Conservation (phyloP, 2,113 vertebrate species). For the chimpanzee (Pan troglodytes) region DNA sequence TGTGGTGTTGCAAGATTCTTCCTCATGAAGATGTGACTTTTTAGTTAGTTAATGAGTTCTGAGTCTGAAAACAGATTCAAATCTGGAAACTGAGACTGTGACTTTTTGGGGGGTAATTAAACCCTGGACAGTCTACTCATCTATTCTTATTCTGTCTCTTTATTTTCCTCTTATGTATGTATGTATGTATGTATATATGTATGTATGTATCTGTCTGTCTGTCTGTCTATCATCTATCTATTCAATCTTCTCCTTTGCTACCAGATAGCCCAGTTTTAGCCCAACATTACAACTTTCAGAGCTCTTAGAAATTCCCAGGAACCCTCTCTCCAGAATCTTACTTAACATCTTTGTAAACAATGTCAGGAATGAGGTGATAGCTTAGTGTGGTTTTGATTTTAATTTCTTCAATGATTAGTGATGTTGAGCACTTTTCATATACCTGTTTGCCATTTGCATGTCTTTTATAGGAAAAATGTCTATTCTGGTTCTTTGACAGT, state of each 20-base stretch:
- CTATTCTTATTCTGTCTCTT: background rate
- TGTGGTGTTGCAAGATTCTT: background rate
- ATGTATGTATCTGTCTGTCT: too few species aligned
- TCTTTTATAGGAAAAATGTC: too few species aligned
- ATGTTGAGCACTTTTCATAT: too few species aligned
- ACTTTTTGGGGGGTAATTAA: background rate
- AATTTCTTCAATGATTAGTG: too few species aligned
- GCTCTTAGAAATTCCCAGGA: background rate
- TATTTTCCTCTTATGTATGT: background rate
- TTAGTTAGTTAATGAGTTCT: background rate
- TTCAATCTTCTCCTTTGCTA: background rate
- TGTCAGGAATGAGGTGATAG: too few species aligned
- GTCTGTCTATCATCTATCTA: background rate
- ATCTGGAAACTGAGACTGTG: background rate
- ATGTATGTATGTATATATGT: too few species aligned
- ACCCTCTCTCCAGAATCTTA: background rate
- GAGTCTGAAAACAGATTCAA: background rate
- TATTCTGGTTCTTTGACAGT: too few species aligned
- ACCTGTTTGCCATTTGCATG: too few species aligned
- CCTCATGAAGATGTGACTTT: background rate
- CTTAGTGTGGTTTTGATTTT: too few species aligned
- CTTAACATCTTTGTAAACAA: background rate
- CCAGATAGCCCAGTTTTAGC: background rate
- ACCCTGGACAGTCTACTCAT: background rate
- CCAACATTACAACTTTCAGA: background rate